Evolutionary conservation across 2,888 invertebrate species (phyloP).

Genomic region (Chorisops tibialis): DNA sequence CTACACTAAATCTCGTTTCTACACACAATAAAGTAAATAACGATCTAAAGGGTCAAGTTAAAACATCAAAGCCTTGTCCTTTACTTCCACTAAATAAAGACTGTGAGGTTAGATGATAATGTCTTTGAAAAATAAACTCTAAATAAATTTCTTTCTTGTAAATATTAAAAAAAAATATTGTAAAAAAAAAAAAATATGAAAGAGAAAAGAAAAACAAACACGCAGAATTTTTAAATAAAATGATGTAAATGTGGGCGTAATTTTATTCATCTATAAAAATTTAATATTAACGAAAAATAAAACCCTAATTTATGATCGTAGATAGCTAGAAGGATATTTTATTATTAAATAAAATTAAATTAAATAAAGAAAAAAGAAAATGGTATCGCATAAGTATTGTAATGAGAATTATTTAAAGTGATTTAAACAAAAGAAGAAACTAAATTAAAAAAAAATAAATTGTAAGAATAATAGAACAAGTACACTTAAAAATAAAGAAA

Average conservation of each 20-base stretch:
- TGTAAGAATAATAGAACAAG: slow-evolving; percentile 4
- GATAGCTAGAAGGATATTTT: slow-evolving; percentile 24
- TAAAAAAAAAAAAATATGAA: too few species aligned
- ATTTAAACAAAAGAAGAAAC: too few species aligned
- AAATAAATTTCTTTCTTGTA: not conserved
- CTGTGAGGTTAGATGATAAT: slow-evolving; percentile 85
- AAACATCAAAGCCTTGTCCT: slow-evolving; percentile 33
- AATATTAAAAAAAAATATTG: not conserved
- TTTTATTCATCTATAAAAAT: not conserved
- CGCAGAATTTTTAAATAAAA: slow-evolving; percentile 7
- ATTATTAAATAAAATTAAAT: slow-evolving; percentile 5
- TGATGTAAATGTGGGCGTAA: too few species aligned
- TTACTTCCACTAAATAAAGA: slow-evolving; percentile 69
- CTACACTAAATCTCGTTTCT: slow-evolving; percentile 19
- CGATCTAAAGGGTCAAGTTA: slow-evolving; percentile 34
- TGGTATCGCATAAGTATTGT: slow-evolving; percentile 22
- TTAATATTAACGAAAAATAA: too few species aligned
- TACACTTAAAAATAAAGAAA: slow-evolving; percentile 13
- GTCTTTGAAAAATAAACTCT: slow-evolving; percentile 1
- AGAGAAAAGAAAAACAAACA: too few species aligned
- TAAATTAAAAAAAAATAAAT: slow-evolving; percentile 9
- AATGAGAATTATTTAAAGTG: slow-evolving; percentile 20
- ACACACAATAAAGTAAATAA: slow-evolving; percentile 22
- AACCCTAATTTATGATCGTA: too few species aligned
- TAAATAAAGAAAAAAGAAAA: not conserved